These are phyloP conservation scores for Hemibagrus guttatus DNA, from an alignment of 2,797 vertebrate species.

Conservation along the genomic window DNA sequence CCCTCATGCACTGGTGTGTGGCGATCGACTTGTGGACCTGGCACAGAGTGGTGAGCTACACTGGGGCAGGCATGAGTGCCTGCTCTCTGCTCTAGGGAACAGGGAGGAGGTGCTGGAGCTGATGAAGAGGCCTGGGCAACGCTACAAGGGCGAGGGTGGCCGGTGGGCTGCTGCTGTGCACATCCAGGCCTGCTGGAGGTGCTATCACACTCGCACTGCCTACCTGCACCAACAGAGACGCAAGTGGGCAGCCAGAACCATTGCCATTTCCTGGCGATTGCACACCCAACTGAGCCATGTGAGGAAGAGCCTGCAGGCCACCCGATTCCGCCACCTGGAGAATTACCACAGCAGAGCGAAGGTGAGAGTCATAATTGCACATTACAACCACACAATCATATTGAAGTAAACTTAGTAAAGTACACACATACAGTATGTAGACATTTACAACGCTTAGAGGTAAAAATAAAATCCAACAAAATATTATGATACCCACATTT, in stretches of 20 bases:
- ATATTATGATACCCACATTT: not conserved
- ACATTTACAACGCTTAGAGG: not conserved
- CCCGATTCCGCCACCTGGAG: conserved; percentile 81
- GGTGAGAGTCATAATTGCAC: conserved; percentile 72
- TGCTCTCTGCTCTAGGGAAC: conserved; percentile 79
- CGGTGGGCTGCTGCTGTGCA: conserved; percentile 66
- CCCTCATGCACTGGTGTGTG: conserved; percentile 73
- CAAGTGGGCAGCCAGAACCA: conserved; percentile 81
- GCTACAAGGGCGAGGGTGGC: conserved; percentile 78
- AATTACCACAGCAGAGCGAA: conserved; percentile 83
- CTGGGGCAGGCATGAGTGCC: conserved; percentile 39
- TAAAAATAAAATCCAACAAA: not conserved
- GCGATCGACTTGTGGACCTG: conserved; percentile 66
- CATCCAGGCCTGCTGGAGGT: conserved; percentile 81
- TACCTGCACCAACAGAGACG: conserved; percentile 67
- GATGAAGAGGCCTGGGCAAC: conserved; percentile 72
- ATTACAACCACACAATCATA: not conserved
- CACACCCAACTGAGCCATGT: conserved; percentile 66
- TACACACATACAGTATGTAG: not conserved
- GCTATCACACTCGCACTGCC: conserved; percentile 63
- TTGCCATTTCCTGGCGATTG: conserved; percentile 76
- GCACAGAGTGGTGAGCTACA: conserved; percentile 62
- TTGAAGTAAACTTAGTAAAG: not conserved
- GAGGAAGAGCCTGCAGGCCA: conserved; percentile 75
- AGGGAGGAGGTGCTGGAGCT: conserved; percentile 65